phyloP scores from a whole-genome alignment of 2,797 vertebrate species.

The Acridotheres tristis region DNA sequence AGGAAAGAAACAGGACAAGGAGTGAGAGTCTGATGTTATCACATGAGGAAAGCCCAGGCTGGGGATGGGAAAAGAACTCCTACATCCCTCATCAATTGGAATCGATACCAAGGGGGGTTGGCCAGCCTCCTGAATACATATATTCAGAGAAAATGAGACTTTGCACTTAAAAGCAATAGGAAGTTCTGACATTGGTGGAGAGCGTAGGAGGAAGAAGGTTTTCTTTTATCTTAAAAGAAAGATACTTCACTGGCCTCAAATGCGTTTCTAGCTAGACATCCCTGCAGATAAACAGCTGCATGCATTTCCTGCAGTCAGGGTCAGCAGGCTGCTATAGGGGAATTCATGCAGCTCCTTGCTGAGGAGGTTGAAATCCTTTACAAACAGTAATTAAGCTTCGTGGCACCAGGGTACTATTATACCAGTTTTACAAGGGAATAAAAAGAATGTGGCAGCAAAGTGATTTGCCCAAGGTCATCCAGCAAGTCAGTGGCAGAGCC shows the following conservation, averaged over 20 bases:
- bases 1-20: background rate
- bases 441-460: background rate
- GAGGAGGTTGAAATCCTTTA: background rate
- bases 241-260: background rate
- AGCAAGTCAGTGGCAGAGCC: background rate
- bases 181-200: conserved; percentile 3
- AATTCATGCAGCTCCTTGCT: background rate
- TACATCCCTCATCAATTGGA: background rate
- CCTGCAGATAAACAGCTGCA: background rate
- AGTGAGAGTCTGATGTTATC: background rate
- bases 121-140: background rate
- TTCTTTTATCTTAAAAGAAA: conserved; percentile 41
- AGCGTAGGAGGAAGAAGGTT: background rate
- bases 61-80: background rate
- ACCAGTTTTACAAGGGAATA: conserved; percentile 16
- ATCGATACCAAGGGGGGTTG: background rate
- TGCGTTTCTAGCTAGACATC: background rate
- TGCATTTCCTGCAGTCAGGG: background rate
- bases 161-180: conserved; percentile 19
- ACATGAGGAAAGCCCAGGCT: background rate
- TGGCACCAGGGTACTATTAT: conserved; percentile 1
- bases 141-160: background rate
- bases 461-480: conserved; percentile 17
- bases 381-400: background rate
- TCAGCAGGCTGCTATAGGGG: background rate